Base-by-base conservation (phyloP, 2,113 vertebrate species). In the Rafetus swinhoei region DNA sequence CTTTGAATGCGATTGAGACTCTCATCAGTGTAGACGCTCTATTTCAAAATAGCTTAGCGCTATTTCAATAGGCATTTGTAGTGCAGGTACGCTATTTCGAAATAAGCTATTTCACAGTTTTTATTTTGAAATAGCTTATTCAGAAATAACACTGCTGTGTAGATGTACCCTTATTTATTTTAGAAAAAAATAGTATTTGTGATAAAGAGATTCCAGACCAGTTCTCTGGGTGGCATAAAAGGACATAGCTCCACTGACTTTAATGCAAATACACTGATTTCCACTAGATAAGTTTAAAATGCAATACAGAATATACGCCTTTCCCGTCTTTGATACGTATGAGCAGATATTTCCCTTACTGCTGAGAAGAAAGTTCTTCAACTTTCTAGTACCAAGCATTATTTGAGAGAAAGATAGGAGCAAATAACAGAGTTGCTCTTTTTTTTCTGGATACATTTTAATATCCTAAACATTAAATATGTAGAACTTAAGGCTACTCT, bases 321-420 rank as follows among this genome's bases (percentile, higher is more conserved):
- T 96, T 92, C 94, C 92, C 85, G 90, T 79, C 65, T 87, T 69
- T 95, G 94, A 72, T 82, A 93, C 25, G 10, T 29, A 94, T 0
- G 90, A 96, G 94, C 74, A 96, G 83, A 87, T 87, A 92, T 79
- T 95, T 97, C 81, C 90, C 7, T 96, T 94, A 90, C 90, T 79
- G n/a, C 88, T 91, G 88, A 96, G 87, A 54, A 97, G 87, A 18
- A 92, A 96, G 93, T 79, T 50, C 59, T 94, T 86, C 79, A 90
- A 84, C 0, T 4, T 92, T 96, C 94, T 96, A 95, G 79, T 96
- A 95, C 90, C 90, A 94, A 96, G 95, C 96, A 96, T 92, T 96
- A 32, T 90, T 89, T 93, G 93, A 96, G 96, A 96, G 83, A 96
- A 96, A 95, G 83, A 95, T 62, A 88, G 90, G 65, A 93, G 85